phyloP scores from a whole-genome alignment of 2,888 invertebrate species.

The Tenodera sinensis region DNA sequence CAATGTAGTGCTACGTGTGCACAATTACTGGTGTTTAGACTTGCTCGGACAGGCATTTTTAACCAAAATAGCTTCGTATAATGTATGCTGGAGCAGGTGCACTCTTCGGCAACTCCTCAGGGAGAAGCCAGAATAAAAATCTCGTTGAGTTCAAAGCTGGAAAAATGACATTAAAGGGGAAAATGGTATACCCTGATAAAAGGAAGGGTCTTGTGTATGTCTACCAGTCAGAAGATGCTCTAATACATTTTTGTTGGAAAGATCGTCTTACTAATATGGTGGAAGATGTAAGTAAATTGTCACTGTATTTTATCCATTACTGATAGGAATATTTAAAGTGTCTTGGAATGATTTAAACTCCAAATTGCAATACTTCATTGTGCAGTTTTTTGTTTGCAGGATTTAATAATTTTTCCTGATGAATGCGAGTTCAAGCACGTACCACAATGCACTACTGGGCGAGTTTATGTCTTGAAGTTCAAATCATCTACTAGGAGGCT shows the following conservation, averaged over 20 bases:
- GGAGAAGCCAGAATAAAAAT: conserved; percentile 80
- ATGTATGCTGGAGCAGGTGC: conserved; percentile 54
- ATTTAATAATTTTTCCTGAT: conserved; percentile 96
- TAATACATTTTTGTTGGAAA: conserved; percentile 99
- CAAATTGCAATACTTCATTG: no score
- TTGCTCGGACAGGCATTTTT: no score
- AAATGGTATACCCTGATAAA: conserved; percentile 91
- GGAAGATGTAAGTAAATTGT: conserved; percentile 72
- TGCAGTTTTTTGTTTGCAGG: conserved; percentile 52
- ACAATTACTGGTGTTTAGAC: no score
- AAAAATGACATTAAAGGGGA: conserved; percentile 91
- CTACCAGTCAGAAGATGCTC: conserved; percentile 92
- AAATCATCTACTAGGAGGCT: conserved; percentile 89
- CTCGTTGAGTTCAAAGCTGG: conserved; percentile 94
- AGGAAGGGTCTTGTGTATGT: conserved; percentile 93
- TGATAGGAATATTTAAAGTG: no score
- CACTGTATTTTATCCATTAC: no score
- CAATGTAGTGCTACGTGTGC: no score
- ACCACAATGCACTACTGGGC: conserved; percentile 91
- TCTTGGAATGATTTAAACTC: no score
- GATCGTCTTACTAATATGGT: conserved; percentile 88
- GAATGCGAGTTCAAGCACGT: conserved; percentile 96
- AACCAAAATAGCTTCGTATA: no score
- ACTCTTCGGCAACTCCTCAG: conserved; percentile 70
- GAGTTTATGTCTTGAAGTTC: conserved; percentile 94